Evolutionary conservation across 2,888 invertebrate genomes (phyloP).

Genomic region (Leptinotarsa tumamoca): DNA sequence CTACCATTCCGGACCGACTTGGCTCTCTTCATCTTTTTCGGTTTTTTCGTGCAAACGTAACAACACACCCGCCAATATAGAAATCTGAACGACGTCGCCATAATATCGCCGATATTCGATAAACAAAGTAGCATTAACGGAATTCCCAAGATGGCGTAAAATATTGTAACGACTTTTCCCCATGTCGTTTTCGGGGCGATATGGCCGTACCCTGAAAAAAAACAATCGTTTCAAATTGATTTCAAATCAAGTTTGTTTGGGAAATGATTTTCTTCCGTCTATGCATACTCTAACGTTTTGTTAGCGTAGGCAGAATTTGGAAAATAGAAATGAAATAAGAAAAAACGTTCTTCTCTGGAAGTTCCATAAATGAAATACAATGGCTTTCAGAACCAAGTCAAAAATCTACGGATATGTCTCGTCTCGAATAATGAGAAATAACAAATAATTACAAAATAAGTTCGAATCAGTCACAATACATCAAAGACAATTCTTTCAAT

Average conservation of each 20-base stretch:
- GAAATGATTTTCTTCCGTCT: conserved; percentile 3
- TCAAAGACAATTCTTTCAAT: too few species aligned
- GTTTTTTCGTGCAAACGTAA: conserved; percentile 87
- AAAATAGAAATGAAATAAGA: neutral
- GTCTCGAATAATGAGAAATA: too few species aligned
- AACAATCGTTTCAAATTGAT: conserved; percentile 10
- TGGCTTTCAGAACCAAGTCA: too few species aligned
- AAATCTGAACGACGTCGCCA: conserved; percentile 93
- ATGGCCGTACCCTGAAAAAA: conserved; percentile 87
- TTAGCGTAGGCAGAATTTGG: neutral
- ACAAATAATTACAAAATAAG: too few species aligned
- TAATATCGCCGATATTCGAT: conserved; percentile 93
- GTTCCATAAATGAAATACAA: neutral
- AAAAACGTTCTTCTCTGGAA: neutral
- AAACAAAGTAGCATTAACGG: conserved; percentile 95
- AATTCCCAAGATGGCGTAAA: conserved; percentile 95
- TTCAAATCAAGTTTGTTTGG: conserved; percentile 1
- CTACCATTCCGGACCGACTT: conserved; percentile 54
- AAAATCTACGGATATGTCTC: too few species aligned
- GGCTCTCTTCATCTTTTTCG: conserved; percentile 71
- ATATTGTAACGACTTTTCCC: conserved; percentile 94
- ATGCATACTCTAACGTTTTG: neutral
- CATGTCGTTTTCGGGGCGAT: conserved; percentile 93
- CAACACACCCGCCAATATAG: conserved; percentile 95
- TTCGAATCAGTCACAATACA: too few species aligned